A percentile compares a stretch with the other conserved stretches of the same genome.
Conservation (phyloP, 1,140 invertebrate species). For the Saccostrea glomerata region DNA sequence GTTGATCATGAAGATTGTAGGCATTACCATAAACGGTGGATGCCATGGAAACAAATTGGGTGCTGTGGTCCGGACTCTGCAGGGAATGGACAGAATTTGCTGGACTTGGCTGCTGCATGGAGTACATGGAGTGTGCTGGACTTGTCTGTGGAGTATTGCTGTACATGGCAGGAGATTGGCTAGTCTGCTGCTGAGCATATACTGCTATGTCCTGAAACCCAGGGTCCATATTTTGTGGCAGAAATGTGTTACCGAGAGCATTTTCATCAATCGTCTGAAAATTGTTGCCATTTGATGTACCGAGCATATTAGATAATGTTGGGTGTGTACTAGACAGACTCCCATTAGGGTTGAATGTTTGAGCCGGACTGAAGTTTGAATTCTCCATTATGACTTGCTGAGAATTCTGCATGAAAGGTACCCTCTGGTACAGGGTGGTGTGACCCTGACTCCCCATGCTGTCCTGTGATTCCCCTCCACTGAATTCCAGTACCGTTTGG, state of each 20-base stretch:
- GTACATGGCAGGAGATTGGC: slow-evolving; percentile 14
- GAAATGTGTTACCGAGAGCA: background rate
- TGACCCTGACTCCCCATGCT: background rate
- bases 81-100: slow-evolving; percentile 11
- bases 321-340: background rate
- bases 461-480: background rate
- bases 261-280: slow-evolving; percentile 9
- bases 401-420: slow-evolving; percentile 6
- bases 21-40: slow-evolving; percentile 24
- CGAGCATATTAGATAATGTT: background rate
- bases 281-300: background rate
- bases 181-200: slow-evolving; percentile 4
- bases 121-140: background rate
- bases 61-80: slow-evolving; percentile 17
- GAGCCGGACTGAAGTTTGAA: background rate
- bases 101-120: slow-evolving; percentile 16
- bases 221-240: background rate
- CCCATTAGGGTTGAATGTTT: background rate
- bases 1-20: slow-evolving; percentile 30
- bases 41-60: slow-evolving; percentile 17
- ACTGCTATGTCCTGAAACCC: background rate
- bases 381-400: background rate
- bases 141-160: background rate
- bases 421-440: background rate
- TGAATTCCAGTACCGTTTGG: background rate